Conservation (phyloP, 2,888 invertebrate genomes). For the Volucella inflata region DNA sequence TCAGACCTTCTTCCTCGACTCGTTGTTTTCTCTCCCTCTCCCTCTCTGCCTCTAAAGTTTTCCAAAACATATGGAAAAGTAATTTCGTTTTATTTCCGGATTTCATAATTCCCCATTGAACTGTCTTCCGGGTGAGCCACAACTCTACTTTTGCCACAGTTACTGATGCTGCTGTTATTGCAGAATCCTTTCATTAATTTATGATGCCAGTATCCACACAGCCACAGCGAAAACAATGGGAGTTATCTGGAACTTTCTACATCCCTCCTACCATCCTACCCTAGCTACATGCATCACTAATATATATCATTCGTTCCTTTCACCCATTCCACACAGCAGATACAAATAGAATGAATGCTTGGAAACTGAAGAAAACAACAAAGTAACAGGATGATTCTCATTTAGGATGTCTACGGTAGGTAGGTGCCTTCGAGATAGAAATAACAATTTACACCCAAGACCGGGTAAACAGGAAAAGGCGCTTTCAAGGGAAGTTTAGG, state of each 20-base stretch:
- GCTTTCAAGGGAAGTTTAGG: not conserved
- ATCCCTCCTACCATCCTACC: too few relatives aligned
- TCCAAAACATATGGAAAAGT: slow-evolving; percentile 72
- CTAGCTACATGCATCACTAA: too few relatives aligned
- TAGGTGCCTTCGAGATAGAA: slow-evolving; percentile 56
- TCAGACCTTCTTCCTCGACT: too few relatives aligned
- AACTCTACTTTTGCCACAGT: slow-evolving; percentile 2
- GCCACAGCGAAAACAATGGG: slow-evolving; percentile 62
- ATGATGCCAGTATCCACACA: slow-evolving; percentile 58
- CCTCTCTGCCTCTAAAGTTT: slow-evolving; percentile 15
- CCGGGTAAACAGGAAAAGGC: slow-evolving; percentile 40
- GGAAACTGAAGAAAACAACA: slow-evolving; percentile 24
- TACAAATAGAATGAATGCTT: not conserved
- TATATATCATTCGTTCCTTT: not conserved
- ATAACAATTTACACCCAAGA: slow-evolving; percentile 65
- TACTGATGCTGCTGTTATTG: not conserved
- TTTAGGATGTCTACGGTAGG: slow-evolving; percentile 60
- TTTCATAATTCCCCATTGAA: slow-evolving; percentile 71
- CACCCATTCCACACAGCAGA: slow-evolving; percentile 30
- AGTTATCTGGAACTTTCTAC: slow-evolving; percentile 15
- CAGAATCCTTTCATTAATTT: slow-evolving; percentile 74
- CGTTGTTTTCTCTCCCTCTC: slow-evolving; percentile 1
- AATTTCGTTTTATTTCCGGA: slow-evolving; percentile 73
- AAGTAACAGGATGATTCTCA: slow-evolving; percentile 61
- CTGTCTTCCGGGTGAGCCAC: slow-evolving; percentile 36